Base-by-base conservation (phyloP, 2,888 invertebrate genomes). In the Drosophila meridiana region DNA sequence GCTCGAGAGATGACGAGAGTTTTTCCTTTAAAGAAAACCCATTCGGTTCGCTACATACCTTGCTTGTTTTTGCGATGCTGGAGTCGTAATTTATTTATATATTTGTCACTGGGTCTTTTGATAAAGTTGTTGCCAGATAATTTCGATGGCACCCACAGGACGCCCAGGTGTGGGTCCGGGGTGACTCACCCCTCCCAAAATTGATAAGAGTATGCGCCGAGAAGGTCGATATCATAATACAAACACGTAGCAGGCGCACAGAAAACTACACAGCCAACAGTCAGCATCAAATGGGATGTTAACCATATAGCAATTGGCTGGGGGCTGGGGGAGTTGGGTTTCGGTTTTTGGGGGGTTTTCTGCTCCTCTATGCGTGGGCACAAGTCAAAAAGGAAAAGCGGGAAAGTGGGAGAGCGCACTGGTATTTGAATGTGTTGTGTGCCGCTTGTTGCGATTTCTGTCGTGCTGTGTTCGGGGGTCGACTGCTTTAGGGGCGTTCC, bases 211-310 rank as follows among this genome's bases (percentile, higher is more conserved):
- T 71, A 48, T 30, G 64, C 28, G 64, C 48, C 61, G 57, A 76
- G 80, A 80, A 87, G 83, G 87, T 90, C 90, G 89, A 91, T 89
- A 90, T 90, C 90, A 81, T 78, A 89, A 85, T 83, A 85, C 89
- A 89, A 91, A 91, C 89, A 90, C 61, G 74, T 62, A 91, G 75
- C 79, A 85, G 89, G 89, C 77, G 90, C 84, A 48, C 89, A 89
- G 83, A 70, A 87, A 50, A 40, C 2, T 34, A 65, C 72, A 55
- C 80, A 87, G 80, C 75, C 74, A 73, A 59, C 40, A 56, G 55
- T 53, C 60, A 72, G 50, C 63, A 48, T 30, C 50, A 53, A 68
- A 52, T 69, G 64, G 47, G 69, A 78, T 87, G 82, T 62, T 64
- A 75, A 60, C 69, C 70, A 55, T 64, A 43, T 61, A 47, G 14